Base-by-base conservation (phyloP, 2,888 invertebrate species). In the Plebejus melissa region DNA sequence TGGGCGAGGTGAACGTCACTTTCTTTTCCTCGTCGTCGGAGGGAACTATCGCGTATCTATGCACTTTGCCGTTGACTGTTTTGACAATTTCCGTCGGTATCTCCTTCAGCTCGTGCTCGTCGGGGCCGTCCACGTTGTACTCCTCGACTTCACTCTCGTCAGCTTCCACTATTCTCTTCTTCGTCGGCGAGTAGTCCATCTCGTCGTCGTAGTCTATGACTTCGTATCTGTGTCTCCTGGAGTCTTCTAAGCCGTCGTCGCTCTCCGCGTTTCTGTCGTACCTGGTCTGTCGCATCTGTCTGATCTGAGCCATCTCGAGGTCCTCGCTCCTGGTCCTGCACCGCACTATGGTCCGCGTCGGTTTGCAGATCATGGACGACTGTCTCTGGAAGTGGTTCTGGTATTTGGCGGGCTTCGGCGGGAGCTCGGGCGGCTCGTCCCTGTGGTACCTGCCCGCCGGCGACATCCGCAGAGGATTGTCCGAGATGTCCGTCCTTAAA, bases 11-110 rank as follows among this genome's bases (percentile, higher is more conserved):
- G 81, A 87, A 94, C 0, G 88, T 94, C 0, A 87, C 89, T 87
- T 89, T 83, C 83, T 90, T 83, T 77, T 93, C 93, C 11, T 94
- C 94, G 0, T 94, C 88, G 36, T 95, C 95, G 0, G 94, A 91
- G 0, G 95, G 94, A 5, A 95, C 94, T 72, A 95, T 94, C 0
- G 95, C 95, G 80, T 95, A 95, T 78, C 95, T 90, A 6, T 84
- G 86, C 0, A 88, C 90, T 80, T 95, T 95, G 22, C 96, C 96
- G 16, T 96, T 95, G 0, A 95, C 94, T 57, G 95, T 95, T 77
- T 96, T 95, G 7, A 96, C 95, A 0, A 94, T 94, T 86, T 94
- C 94, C 0, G 92, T 89, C 0, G 87, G 96, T 89, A 90, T 96
- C 92, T 87, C 95, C 83, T 90, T 95, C 83, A 88, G 86, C 90